phyloP scores from a whole-genome alignment of 2,888 invertebrate genomes.

The Eupithecia inturbata region DNA sequence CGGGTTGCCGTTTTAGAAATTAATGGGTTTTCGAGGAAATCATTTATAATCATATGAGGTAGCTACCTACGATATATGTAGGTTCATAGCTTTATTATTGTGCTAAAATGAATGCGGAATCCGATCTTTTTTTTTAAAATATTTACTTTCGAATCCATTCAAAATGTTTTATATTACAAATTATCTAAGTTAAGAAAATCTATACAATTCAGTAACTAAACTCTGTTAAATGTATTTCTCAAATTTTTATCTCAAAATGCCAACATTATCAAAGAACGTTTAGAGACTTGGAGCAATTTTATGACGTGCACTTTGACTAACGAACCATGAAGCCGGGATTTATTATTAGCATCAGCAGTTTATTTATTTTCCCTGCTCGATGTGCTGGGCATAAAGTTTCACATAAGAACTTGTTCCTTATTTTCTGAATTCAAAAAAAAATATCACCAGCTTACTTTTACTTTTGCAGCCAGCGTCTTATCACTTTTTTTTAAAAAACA shows the following conservation, averaged over 20 bases:
- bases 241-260: no score
- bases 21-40: constrained; percentile 10
- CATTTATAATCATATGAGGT: constrained; percentile 3
- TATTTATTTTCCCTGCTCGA: constrained; percentile 1
- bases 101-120: not conserved
- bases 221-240: no score
- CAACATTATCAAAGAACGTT: not conserved
- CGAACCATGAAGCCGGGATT: not conserved
- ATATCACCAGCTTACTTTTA: no score
- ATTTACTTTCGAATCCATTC: not conserved
- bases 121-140: not conserved
- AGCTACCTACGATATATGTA: not conserved
- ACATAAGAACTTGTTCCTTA: no score
- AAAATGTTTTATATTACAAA: no score
- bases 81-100: not conserved
- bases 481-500: no score
- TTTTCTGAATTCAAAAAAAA: no score
- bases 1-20: constrained; percentile 12
- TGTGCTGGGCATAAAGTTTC: not conserved
- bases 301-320: constrained; percentile 4
- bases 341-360: not conserved
- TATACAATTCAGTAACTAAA: no score
- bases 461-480: no score
- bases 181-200: no score
- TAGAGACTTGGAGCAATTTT: not conserved